Conservation (phyloP, 2,888 invertebrate genomes). For the Macrophya alboannulata region DNA sequence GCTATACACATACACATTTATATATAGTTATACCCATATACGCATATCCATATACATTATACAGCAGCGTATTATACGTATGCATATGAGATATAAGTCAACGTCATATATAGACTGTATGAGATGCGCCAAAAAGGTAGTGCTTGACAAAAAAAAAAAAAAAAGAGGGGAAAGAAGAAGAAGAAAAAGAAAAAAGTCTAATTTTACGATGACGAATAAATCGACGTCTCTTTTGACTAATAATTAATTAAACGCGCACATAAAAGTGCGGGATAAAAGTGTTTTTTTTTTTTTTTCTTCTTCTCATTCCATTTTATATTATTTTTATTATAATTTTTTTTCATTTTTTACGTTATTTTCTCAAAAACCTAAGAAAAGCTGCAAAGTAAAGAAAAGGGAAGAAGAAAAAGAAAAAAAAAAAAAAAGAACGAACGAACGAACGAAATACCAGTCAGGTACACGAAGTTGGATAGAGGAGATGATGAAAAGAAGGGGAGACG, state of each 20-base stretch:
- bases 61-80: no score
- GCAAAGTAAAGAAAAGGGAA: neutral
- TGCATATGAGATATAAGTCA: conserved; percentile 1
- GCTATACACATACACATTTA: neutral
- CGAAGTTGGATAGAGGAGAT: neutral
- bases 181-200: neutral
- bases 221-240: neutral
- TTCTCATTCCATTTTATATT: no score
- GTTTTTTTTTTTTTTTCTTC: neutral
- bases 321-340: no score
- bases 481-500: neutral
- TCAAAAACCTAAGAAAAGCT: neutral
- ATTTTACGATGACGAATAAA: conserved; percentile 17
- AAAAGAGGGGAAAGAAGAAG: neutral
- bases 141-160: neutral
- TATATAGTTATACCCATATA: neutral
- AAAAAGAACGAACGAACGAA: neutral
- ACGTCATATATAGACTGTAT: conserved; percentile 16
- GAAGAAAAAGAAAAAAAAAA: neutral
- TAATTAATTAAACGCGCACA: conserved; percentile 2
- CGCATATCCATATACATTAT: no score
- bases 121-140: neutral
- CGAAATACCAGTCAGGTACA: neutral
- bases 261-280: neutral
- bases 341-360: neutral